phyloP scores from a whole-genome alignment of 2,888 invertebrate genomes.

The Chaitophorus viminalis region DNA sequence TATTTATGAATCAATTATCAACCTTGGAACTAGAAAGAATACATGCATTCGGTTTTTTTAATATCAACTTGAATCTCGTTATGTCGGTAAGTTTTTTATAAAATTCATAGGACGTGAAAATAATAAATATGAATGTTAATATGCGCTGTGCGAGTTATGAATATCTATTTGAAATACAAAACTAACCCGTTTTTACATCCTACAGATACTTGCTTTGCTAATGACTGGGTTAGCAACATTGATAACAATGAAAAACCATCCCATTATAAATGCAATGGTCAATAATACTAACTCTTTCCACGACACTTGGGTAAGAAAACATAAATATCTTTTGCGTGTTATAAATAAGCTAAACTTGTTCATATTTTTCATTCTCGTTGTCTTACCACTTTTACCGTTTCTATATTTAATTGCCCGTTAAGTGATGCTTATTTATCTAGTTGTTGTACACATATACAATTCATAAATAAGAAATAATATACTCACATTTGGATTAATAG shows the following conservation, averaged over 20 bases:
- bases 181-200: background rate
- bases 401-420: too few species aligned
- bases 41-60: background rate
- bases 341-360: too few species aligned
- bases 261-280: background rate
- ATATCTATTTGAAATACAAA: background rate
- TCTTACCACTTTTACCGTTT: too few species aligned
- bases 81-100: conserved; percentile 2
- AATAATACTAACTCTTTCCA: background rate
- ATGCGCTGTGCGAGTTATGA: too few species aligned
- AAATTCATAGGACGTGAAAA: too few species aligned
- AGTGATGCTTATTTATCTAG: too few species aligned
- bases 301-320: too few species aligned
- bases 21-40: background rate
- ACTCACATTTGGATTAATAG: too few species aligned
- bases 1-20: conserved; percentile 22
- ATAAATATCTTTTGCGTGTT: too few species aligned
- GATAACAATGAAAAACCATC: background rate
- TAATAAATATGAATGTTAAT: background rate
- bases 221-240: background rate
- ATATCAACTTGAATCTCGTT: background rate
- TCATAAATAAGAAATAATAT: too few species aligned
- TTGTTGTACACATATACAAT: too few species aligned
- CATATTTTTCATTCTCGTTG: too few species aligned
- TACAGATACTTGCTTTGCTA: background rate